A percentile compares a stretch with the other conserved stretches of the same genome.
Evolutionary conservation across 2,888 invertebrate species (phyloP).

Genomic region (Thera obeliscata): DNA sequence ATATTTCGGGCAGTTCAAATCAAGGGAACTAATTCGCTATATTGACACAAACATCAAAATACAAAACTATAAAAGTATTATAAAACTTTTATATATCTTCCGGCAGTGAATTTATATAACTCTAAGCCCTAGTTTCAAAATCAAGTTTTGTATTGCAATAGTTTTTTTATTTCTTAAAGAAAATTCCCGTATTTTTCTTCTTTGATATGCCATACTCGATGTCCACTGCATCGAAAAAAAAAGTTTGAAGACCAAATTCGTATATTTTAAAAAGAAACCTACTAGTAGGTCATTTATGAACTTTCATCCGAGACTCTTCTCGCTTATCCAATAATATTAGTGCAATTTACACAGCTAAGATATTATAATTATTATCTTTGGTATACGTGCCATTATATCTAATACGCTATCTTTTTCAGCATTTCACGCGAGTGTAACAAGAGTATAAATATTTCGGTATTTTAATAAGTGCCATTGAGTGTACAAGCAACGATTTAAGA

Average conservation of each 20-base stretch:
- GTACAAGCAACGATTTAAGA: not conserved
- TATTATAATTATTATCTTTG: slow-evolving; percentile 59
- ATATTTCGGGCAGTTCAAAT: slow-evolving; percentile 36
- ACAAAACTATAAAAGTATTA: slow-evolving; percentile 28
- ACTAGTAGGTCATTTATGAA: not conserved
- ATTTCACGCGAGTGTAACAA: not conserved
- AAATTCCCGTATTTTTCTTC: slow-evolving; percentile 7
- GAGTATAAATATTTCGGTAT: not conserved
- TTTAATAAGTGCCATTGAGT: not conserved
- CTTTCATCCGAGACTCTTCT: slow-evolving; percentile 1
- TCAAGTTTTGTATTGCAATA: not conserved
- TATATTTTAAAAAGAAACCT: not conserved
- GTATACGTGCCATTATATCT: slow-evolving; percentile 59
- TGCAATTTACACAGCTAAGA: slow-evolving; percentile 21
- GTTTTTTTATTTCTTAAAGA: slow-evolving; percentile 2
- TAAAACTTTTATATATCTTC: slow-evolving; percentile 22
- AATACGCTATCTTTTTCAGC: slow-evolving; percentile 14
- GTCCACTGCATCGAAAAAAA: slow-evolving; percentile 17
- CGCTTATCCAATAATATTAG: not conserved
- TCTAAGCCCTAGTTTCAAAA: slow-evolving; percentile 16
- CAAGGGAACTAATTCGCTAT: slow-evolving; percentile 18
- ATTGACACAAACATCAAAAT: slow-evolving; percentile 22
- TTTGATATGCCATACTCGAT: slow-evolving; percentile 26
- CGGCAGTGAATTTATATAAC: slow-evolving; percentile 37
- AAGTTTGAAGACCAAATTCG: not conserved